Conservation (phyloP, 2,888 invertebrate species). For the Leuctra nigra region DNA sequence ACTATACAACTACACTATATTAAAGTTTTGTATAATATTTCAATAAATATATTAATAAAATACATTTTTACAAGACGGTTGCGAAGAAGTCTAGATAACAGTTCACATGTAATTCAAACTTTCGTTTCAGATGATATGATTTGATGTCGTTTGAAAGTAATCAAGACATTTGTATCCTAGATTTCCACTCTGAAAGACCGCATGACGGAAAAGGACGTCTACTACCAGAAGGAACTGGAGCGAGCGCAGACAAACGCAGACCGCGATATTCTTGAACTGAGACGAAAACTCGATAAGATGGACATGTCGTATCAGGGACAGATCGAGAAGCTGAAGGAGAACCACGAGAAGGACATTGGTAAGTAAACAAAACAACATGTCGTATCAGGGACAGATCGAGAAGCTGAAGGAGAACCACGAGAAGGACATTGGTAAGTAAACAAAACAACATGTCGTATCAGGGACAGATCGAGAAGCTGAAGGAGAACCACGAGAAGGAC, state of each 20-base stretch:
- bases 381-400: constrained; percentile 65
- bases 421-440: constrained; percentile 54
- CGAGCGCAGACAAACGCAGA: constrained; percentile 59
- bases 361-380: constrained; percentile 46
- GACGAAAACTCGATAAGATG: constrained; percentile 63
- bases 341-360: constrained; percentile 64
- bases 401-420: constrained; percentile 57
- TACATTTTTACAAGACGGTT: no score
- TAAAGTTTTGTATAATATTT: no score
- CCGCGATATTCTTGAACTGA: constrained; percentile 60
- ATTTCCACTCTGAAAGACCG: constrained; percentile 58
- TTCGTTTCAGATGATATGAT: no score
- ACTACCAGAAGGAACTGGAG: constrained; percentile 47
- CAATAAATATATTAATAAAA: no score
- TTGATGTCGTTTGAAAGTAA: no score
- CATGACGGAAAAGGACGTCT: constrained; percentile 56
- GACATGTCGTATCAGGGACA: constrained; percentile 68
- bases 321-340: constrained; percentile 56
- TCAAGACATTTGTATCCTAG: no score
- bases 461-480: constrained; percentile 61
- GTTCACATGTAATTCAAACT: no score
- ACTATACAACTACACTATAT: no score
- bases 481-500: constrained; percentile 56
- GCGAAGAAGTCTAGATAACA: no score
- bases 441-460: constrained; percentile 55